phyloP scores from a whole-genome alignment of 2,113 vertebrate species.

The Pica pica region DNA sequence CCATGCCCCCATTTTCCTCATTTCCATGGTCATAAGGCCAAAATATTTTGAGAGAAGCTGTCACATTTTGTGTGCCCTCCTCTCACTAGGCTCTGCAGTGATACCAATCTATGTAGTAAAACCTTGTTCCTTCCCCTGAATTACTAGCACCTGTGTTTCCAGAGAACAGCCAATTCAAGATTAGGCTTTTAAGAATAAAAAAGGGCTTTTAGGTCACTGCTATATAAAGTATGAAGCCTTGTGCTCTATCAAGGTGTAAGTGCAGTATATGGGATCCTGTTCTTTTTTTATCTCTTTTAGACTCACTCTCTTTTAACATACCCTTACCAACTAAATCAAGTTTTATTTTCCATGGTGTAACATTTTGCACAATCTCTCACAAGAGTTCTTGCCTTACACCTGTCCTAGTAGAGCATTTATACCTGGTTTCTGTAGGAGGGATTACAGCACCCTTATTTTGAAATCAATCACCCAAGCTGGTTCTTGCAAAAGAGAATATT shows the following conservation, averaged over 20 bases:
- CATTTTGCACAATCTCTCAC: neutral
- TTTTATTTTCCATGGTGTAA: neutral
- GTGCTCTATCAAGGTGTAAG: neutral
- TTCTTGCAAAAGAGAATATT: neutral
- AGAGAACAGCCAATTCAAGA: neutral
- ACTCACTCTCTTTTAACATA: neutral
- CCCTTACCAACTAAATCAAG: neutral
- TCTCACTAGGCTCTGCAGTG: neutral
- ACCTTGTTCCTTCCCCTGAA: neutral
- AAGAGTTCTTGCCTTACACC: neutral
- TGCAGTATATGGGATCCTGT: neutral
- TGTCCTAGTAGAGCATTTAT: neutral
- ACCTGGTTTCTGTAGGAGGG: neutral
- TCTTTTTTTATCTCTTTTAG: neutral
- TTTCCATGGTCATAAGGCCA: neutral
- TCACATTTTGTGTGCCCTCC: neutral
- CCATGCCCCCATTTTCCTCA: neutral
- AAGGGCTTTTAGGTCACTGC: neutral
- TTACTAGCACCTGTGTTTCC: neutral
- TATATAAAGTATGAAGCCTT: neutral
- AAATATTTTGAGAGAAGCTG: neutral
- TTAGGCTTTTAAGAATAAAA: neutral
- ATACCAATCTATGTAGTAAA: neutral
- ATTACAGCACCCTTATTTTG: neutral
- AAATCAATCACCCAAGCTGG: neutral